These are phyloP conservation scores for Chesias legatella DNA, from an alignment of 2,888 invertebrate genomes.

Conservation along the genomic window DNA sequence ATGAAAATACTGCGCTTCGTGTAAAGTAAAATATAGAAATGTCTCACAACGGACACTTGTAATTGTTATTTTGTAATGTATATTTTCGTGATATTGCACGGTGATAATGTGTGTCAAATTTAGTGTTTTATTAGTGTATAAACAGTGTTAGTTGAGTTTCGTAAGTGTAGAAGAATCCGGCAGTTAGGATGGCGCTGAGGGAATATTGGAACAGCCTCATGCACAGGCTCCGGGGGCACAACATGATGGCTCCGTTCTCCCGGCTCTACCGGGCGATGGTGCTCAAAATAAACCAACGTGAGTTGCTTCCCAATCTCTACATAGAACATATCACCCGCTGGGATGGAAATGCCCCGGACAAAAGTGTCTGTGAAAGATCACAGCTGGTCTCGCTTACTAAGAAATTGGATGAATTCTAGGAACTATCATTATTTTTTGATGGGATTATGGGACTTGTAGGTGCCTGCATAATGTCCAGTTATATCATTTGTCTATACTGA, in stretches of 20 bases:
- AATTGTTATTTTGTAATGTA: constrained; percentile 22
- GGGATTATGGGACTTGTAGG: too few relatives aligned
- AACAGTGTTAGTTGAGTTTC: constrained; percentile 39
- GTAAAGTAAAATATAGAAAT: constrained; percentile 23
- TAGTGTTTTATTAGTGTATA: constrained; percentile 58
- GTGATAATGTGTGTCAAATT: constrained; percentile 79
- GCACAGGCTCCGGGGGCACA: constrained; percentile 39
- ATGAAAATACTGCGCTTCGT: constrained; percentile 15
- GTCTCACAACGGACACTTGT: constrained; percentile 18
- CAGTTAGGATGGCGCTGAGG: constrained; percentile 46
- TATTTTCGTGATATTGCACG: constrained; percentile 34
- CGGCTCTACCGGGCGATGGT: constrained; percentile 71
- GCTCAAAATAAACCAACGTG: constrained; percentile 73
- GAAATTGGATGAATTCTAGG: too few relatives aligned
- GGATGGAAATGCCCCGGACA: too few relatives aligned
- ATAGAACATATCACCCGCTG: too few relatives aligned
- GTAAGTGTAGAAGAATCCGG: constrained; percentile 27
- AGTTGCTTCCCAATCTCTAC: constrained; percentile 35
- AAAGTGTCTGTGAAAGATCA: too few relatives aligned
- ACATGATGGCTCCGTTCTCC: constrained; percentile 67
- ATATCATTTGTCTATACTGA: too few relatives aligned
- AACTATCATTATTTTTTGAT: too few relatives aligned
- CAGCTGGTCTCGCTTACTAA: too few relatives aligned
- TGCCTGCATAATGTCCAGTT: too few relatives aligned
- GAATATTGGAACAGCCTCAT: constrained; percentile 49